Evolutionary conservation across 2,888 invertebrate species (phyloP).

Genomic region (Hoplodrina ambigua): DNA sequence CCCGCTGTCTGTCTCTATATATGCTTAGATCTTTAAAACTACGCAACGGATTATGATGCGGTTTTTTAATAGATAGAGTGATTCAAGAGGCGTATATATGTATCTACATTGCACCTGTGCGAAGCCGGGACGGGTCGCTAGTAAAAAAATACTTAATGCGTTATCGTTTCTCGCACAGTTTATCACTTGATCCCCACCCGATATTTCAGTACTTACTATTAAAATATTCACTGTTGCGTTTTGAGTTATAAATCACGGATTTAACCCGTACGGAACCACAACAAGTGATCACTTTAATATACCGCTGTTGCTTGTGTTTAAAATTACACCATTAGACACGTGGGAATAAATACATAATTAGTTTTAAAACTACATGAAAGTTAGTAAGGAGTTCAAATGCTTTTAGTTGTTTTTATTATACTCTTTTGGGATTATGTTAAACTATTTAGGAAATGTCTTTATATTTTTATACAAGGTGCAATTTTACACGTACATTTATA

Average conservation of each 20-base stretch:
- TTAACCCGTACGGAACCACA: conserved; percentile 47
- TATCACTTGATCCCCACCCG: background rate
- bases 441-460: too few species aligned
- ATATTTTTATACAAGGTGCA: too few species aligned
- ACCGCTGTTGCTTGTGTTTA: conserved; percentile 10
- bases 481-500: too few species aligned
- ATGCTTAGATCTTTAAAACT: too few species aligned
- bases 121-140: too few species aligned
- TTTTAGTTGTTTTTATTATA: background rate
- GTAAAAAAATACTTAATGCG: too few species aligned
- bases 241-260: conserved; percentile 56
- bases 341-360: background rate
- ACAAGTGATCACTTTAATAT: conserved; percentile 53
- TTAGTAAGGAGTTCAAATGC: background rate
- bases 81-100: too few species aligned
- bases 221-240: conserved; percentile 63
- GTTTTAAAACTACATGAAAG: background rate
- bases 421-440: background rate
- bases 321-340: background rate
- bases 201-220: conserved; percentile 54
- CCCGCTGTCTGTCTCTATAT: too few species aligned
- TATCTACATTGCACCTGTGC: too few species aligned
- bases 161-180: background rate
- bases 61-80: too few species aligned
- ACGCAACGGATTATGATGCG: too few species aligned